These are phyloP conservation scores for Epistrophe eligans DNA, from an alignment of 2,888 invertebrate species.

Conservation along the genomic window DNA sequence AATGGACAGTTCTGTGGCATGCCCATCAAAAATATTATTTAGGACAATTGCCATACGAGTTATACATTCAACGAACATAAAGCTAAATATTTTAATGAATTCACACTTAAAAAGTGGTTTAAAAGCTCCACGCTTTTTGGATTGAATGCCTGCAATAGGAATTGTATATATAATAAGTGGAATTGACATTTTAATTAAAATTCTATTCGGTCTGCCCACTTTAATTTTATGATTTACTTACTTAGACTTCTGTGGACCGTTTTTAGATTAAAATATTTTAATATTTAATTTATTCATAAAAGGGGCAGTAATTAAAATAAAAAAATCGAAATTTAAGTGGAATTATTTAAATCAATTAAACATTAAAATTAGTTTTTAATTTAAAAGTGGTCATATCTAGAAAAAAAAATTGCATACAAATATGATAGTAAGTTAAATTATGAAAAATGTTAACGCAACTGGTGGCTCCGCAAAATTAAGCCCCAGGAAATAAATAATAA, in stretches of 20 bases:
- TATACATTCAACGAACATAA: neutral
- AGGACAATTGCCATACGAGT: slow-evolving; percentile 10
- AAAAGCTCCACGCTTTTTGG: neutral
- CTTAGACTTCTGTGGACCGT: neutral
- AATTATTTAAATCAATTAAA: neutral
- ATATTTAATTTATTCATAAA: slow-evolving; percentile 4
- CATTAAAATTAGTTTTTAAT: neutral
- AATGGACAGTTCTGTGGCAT: neutral
- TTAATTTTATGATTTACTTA: slow-evolving; percentile 14
- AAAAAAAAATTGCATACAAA: no score
- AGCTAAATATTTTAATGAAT: slow-evolving; percentile 12
- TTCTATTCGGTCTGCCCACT: neutral
- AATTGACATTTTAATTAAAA: slow-evolving; percentile 16
- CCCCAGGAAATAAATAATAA: no score
- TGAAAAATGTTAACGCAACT: no score
- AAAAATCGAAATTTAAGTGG: no score
- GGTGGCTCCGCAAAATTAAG: no score
- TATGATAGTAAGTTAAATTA: no score
- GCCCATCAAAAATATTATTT: neutral
- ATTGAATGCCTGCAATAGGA: neutral
- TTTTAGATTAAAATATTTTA: slow-evolving; percentile 15
- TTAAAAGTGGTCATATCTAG: no score
- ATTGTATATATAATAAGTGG: neutral
- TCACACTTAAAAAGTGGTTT: neutral
- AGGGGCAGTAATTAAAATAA: neutral